Base-by-base conservation (phyloP, 2,797 vertebrate genomes). In the Pterois miles region DNA sequence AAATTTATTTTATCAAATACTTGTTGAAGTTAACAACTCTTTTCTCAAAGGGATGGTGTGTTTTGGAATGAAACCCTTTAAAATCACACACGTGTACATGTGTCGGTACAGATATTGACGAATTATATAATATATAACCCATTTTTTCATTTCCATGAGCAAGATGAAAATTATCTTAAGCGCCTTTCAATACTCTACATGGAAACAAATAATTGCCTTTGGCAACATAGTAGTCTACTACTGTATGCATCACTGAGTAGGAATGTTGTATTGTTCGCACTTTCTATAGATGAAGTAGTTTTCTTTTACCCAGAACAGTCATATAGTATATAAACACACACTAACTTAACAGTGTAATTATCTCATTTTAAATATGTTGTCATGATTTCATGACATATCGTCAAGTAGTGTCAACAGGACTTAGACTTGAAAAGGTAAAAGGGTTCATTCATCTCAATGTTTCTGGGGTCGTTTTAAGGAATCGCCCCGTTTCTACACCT, bases 121-220 rank as follows among this genome's bases (percentile, higher is more conserved):
- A 84, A 84, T 65, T 89, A 86, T 89, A 85, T 67, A 76, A 76
- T 76, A 87, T 89, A 88, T 89, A 82, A 34, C 43, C 56, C 31
- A 6, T 81, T 82, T 88, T 76, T 91, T 81, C 79, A 40, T 87
- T 88, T 90, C 82, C 82, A 88, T 81, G 80, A 93, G 89, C 87
- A 91, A 94, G 84, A 89, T 94, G 91, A 94, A 91, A 94, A 94
- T 95, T 85, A 96, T 96, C 92, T 91, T 88, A 97, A 97, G 97
- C 93, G 94, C 97, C 96, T 97, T 97, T 96, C 88, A 94, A 95
- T 95, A 94, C 94, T 95, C 93, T 95, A 89, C 95, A 91, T 94
- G 94, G 93, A 96, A 96, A 95, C 95, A 95, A 96, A 95, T 88
- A 86, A 81, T 95, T 95, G 95, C 95, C 95, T 89, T 94, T 82